Evolutionary conservation across 2,888 invertebrate genomes (phyloP).

Genomic region (Drosophila kanekoi): DNA sequence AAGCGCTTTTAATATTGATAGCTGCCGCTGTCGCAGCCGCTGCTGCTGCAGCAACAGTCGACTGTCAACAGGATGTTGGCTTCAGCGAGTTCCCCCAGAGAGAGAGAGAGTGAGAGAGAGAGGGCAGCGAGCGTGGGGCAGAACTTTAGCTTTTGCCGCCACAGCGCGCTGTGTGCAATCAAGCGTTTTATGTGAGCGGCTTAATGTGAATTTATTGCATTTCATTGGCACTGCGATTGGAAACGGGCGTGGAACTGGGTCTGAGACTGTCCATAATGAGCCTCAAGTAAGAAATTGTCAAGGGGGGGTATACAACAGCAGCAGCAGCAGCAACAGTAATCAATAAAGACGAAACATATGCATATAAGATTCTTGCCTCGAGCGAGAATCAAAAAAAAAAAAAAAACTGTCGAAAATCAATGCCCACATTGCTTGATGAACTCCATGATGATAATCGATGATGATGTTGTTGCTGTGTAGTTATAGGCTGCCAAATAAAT

Average conservation of each 20-base stretch:
- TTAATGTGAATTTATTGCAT: constrained; percentile 78
- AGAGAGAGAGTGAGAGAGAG: constrained; percentile 13
- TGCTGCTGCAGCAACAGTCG: constrained; percentile 31
- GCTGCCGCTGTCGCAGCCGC: constrained; percentile 55
- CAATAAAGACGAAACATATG: constrained; percentile 46
- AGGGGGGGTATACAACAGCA: not conserved
- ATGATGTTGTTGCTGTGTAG: constrained; percentile 41
- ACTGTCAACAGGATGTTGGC: constrained; percentile 78
- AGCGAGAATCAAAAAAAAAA: constrained; percentile 31
- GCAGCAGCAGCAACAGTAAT: constrained; percentile 14
- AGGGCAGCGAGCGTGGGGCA: constrained; percentile 10
- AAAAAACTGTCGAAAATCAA: constrained; percentile 48
- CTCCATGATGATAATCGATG: constrained; percentile 22
- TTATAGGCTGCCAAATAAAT: constrained; percentile 70
- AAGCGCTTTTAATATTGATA: constrained; percentile 80
- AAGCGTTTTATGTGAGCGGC: constrained; percentile 79
- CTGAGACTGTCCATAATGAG: constrained; percentile 60
- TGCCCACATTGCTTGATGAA: constrained; percentile 58
- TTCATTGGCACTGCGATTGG: constrained; percentile 43
- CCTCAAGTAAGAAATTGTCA: constrained; percentile 46
- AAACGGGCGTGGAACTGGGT: not conserved
- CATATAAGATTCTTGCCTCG: constrained; percentile 13
- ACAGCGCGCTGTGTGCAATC: constrained; percentile 68
- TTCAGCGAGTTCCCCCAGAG: constrained; percentile 62
- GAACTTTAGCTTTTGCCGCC: constrained; percentile 41